These are phyloP conservation scores for Phyllotreta cruciferae DNA, from an alignment of 2,888 invertebrate species.

Conservation along the genomic window DNA sequence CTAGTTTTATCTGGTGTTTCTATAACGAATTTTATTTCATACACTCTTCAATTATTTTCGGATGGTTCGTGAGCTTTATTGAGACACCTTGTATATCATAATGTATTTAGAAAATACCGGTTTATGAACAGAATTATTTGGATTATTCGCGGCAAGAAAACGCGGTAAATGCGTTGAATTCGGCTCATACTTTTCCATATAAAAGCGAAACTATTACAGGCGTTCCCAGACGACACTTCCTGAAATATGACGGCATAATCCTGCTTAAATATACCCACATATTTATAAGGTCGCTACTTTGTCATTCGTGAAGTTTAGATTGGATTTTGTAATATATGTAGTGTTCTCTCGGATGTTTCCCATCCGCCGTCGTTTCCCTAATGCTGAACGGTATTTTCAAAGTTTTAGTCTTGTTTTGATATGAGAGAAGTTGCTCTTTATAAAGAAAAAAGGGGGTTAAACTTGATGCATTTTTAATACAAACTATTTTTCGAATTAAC, in stretches of 20 bases:
- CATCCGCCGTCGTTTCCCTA: constrained; percentile 16
- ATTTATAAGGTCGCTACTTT: constrained; percentile 61
- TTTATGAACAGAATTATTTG: not conserved
- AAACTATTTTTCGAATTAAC: too few relatives aligned
- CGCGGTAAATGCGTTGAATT: constrained; percentile 3
- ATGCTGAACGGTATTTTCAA: too few relatives aligned
- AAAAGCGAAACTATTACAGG: constrained; percentile 32
- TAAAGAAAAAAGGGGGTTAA: too few relatives aligned
- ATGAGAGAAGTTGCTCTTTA: too few relatives aligned
- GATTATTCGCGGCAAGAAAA: not conserved
- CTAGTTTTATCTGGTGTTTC: too few relatives aligned
- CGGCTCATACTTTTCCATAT: constrained; percentile 16
- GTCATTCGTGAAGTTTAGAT: constrained; percentile 62
- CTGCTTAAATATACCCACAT: constrained; percentile 60
- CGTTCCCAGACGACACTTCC: constrained; percentile 53
- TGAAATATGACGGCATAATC: constrained; percentile 59
- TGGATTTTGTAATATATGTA: constrained; percentile 60
- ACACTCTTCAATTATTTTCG: too few relatives aligned
- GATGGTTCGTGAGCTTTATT: too few relatives aligned
- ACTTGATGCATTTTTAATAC: too few relatives aligned
- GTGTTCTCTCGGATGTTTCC: constrained; percentile 37
- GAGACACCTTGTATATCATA: too few relatives aligned
- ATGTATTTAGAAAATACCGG: too few relatives aligned
- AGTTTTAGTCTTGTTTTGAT: too few relatives aligned
- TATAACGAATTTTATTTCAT: too few relatives aligned